Percentiles rank a stretch among this genome's conserved stretches.
Conservation (phyloP, 2,888 invertebrate genomes). For the Patella ulyssiponensis region DNA sequence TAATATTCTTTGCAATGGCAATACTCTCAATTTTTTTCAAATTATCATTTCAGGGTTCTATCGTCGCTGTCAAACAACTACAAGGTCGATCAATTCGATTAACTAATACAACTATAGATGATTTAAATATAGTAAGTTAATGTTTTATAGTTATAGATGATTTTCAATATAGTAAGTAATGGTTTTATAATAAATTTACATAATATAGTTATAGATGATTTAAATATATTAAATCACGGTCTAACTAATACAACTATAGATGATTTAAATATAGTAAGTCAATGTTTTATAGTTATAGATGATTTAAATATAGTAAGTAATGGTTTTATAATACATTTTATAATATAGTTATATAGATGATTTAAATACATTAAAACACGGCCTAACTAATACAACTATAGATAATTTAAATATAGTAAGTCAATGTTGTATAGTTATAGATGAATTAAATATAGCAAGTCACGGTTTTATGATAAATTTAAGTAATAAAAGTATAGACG, state of each 20-base stretch:
- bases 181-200: neutral
- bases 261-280: too few relatives aligned
- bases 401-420: conserved; percentile 62
- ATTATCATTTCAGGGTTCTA: conserved; percentile 48
- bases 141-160: conserved; percentile 49
- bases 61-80: conserved; percentile 86
- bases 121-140: conserved; percentile 58
- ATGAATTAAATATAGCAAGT: conserved; percentile 62
- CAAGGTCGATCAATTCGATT: conserved; percentile 55
- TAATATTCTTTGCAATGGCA: too few relatives aligned
- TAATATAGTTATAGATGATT: conserved; percentile 53
- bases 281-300: too few relatives aligned
- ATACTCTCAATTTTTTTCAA: neutral
- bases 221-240: conserved; percentile 55
- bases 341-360: conserved; percentile 54
- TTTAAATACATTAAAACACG: too few relatives aligned
- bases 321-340: neutral
- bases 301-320: conserved; percentile 49
- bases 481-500: too few relatives aligned
- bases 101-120: conserved; percentile 51
- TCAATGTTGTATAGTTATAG: conserved; percentile 41
- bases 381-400: conserved; percentile 44
- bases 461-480: neutral
- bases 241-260: neutral
- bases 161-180: conserved; percentile 57